A percentile compares a stretch with the other conserved stretches of the same genome.
Conservation (phyloP, 2,113 vertebrate species). For the Amphiprion ocellaris region DNA sequence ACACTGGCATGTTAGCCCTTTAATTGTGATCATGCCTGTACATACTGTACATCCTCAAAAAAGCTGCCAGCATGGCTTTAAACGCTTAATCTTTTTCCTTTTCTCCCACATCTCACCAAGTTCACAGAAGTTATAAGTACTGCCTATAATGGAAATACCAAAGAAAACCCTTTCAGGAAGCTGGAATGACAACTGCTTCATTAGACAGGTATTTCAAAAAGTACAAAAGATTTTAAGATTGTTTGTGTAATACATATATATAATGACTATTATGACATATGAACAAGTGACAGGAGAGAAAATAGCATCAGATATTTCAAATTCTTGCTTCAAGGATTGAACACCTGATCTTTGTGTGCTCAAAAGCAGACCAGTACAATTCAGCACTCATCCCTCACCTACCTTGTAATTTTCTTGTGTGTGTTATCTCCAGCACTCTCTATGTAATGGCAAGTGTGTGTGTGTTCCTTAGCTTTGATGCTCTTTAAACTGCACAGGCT, state of each 20-base stretch:
- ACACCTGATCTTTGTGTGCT: not conserved
- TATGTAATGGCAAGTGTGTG: conserved; percentile 31
- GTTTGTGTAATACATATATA: not conserved
- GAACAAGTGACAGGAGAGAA: not conserved
- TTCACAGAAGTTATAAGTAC: not conserved
- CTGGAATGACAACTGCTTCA: not conserved
- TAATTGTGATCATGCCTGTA: too few relatives aligned
- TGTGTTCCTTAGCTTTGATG: conserved; percentile 47
- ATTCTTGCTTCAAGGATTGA: conserved; percentile 16
- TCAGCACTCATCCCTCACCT: conserved; percentile 24
- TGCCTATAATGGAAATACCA: not conserved
- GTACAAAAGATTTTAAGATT: not conserved
- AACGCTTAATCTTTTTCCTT: too few relatives aligned
- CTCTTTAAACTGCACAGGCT: conserved; percentile 61
- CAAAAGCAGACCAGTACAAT: conserved; percentile 13
- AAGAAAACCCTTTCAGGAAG: not conserved
- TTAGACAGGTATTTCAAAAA: too few relatives aligned
- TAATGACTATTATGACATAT: not conserved
- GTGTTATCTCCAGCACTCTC: conserved; percentile 49
- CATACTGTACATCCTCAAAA: too few relatives aligned
- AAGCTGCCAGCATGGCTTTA: too few relatives aligned
- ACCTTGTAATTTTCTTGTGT: conserved; percentile 41
- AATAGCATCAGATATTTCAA: not conserved
- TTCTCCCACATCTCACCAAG: too few relatives aligned
- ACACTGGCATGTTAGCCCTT: too few relatives aligned